phyloP scores from a whole-genome alignment of 2,888 invertebrate genomes.

The Plagodis dolabraria region DNA sequence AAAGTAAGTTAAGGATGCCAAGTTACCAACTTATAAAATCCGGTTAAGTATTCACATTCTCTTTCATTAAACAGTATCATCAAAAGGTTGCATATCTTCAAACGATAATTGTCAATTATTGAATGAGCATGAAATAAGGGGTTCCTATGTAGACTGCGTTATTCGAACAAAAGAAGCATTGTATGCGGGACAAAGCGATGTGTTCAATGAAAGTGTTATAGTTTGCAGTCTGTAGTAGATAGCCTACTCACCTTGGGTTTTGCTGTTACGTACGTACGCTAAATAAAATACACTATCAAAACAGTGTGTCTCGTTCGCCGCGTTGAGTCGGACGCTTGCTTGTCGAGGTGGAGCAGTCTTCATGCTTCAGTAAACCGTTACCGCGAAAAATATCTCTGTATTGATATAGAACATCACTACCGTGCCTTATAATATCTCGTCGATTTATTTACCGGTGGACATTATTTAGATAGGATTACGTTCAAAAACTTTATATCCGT shows the following conservation, averaged over 20 bases:
- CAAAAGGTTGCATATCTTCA: slow-evolving; percentile 11
- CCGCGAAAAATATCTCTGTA: slow-evolving; percentile 36
- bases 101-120: slow-evolving; percentile 22
- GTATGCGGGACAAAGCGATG: slow-evolving; percentile 45
- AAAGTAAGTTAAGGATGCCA: slow-evolving; percentile 59
- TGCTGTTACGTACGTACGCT: slow-evolving; percentile 69
- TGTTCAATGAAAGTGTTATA: slow-evolving; percentile 53
- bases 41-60: slow-evolving; percentile 40
- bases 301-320: slow-evolving; percentile 72
- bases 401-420: slow-evolving; percentile 19
- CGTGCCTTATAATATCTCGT: slow-evolving; percentile 41
- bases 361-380: slow-evolving; percentile 42
- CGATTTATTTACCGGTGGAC: slow-evolving; percentile 41
- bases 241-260: slow-evolving; percentile 75
- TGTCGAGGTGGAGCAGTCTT: slow-evolving; percentile 36
- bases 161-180: slow-evolving; percentile 48
- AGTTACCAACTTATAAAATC: slow-evolving; percentile 43
- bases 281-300: slow-evolving; percentile 81
- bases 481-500: slow-evolving; percentile 43
- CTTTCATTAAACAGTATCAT: slow-evolving; percentile 39
- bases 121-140: slow-evolving; percentile 3
- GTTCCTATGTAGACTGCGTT: background rate
- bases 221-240: slow-evolving; percentile 56
- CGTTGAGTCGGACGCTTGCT: slow-evolving; percentile 58
- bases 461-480: slow-evolving; percentile 21